These are phyloP conservation scores for Scarus forsteni DNA, from an alignment of 2,797 vertebrate species.

Conservation along the genomic window DNA sequence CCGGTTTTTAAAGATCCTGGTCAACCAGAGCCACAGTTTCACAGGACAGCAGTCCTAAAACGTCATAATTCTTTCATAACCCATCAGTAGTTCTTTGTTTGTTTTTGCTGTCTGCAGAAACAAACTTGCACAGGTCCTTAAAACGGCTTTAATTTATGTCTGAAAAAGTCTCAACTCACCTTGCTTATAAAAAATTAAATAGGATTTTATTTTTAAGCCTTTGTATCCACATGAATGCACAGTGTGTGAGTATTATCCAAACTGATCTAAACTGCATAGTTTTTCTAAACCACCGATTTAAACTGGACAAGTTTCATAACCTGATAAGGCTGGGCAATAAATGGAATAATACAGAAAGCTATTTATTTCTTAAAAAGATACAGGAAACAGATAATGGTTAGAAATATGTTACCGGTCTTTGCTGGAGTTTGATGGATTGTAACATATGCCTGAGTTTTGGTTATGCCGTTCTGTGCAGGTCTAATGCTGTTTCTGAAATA, in stretches of 20 bases:
- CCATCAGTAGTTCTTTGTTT: constrained; percentile 3
- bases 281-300: not conserved
- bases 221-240: not conserved
- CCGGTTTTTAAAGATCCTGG: too few species aligned
- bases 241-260: not conserved
- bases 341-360: too few species aligned
- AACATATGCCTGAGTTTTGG: too few species aligned
- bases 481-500: too few species aligned
- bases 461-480: too few species aligned
- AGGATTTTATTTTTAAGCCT: not conserved
- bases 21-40: too few species aligned
- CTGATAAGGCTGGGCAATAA: not conserved
- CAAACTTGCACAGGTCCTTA: not conserved
- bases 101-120: not conserved
- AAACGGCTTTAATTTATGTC: not conserved
- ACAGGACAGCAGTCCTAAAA: not conserved
- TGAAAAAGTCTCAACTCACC: not conserved
- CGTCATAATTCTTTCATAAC: constrained; percentile 17
- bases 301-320: not conserved
- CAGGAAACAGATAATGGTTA: too few species aligned
- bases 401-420: too few species aligned
- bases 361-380: too few species aligned
- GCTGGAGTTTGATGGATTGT: too few species aligned
- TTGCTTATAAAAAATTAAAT: not conserved
- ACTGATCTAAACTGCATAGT: not conserved